Conservation (phyloP, 2,888 invertebrate species). For the Muschampia plurimacula region DNA sequence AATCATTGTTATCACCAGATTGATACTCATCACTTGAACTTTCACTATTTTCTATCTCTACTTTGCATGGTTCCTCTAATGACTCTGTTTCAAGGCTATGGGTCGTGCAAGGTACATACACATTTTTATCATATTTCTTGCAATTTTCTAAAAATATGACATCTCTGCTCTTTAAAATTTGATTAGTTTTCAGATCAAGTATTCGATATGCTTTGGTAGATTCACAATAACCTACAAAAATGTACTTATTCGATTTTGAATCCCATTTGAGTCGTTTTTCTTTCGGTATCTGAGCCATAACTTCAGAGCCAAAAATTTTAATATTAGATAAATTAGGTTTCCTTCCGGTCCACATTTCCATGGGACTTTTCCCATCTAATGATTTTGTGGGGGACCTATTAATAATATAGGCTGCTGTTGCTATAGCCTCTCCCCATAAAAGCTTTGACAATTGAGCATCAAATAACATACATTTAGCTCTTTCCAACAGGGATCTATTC, state of each 20-base stretch:
- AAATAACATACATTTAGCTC: constrained; percentile 40
- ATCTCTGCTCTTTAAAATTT: constrained; percentile 2
- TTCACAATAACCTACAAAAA: constrained; percentile 5
- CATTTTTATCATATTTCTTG: neutral
- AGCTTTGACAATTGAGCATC: neutral
- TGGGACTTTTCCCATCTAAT: neutral
- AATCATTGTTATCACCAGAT: neutral
- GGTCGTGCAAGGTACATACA: neutral
- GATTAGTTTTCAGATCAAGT: neutral
- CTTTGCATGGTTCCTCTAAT: neutral
- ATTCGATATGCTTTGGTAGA: neutral
- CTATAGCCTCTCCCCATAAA: constrained; percentile 17
- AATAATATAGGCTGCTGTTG: constrained; percentile 20
- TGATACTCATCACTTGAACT: neutral
- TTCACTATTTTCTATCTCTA: neutral
- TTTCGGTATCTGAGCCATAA: constrained; percentile 10
- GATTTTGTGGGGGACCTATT: constrained; percentile 12
- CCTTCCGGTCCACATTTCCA: constrained; percentile 3
- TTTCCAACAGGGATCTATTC: constrained; percentile 45
- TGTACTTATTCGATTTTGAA: neutral
- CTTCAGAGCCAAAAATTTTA: constrained; percentile 1
- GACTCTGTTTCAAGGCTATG: neutral
- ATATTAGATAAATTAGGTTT: constrained; percentile 11
- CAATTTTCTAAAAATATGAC: neutral
- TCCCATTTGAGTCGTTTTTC: neutral